phyloP scores from a whole-genome alignment of 2,888 invertebrate genomes.

The Mesorhabditis belari region DNA sequence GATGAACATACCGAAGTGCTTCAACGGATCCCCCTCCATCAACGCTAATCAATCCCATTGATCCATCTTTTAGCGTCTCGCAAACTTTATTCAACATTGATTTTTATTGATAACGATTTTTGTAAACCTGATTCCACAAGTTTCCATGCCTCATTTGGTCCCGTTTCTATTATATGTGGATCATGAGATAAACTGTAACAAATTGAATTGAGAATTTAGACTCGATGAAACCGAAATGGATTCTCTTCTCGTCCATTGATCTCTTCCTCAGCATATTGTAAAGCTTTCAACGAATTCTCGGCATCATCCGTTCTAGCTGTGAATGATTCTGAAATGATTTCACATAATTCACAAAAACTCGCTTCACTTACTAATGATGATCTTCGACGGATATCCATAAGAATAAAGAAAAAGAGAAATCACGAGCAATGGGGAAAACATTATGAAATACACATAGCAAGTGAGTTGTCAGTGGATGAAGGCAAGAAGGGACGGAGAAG shows the following conservation, averaged over 20 bases:
- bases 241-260: slow-evolving; percentile 29
- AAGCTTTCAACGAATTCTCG: slow-evolving; percentile 16
- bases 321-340: slow-evolving; percentile 40
- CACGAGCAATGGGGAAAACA: not conserved
- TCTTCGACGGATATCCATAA: slow-evolving; percentile 29
- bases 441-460: too few species aligned
- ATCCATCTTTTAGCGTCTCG: slow-evolving; percentile 46
- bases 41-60: slow-evolving; percentile 47
- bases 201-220: not conserved
- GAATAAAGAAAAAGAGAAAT: not conserved
- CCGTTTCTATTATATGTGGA: slow-evolving; percentile 24
- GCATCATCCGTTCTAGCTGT: slow-evolving; percentile 36
- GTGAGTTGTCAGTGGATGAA: too few species aligned
- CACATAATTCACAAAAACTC: not conserved
- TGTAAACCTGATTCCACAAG: slow-evolving; percentile 22
- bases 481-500: not conserved
- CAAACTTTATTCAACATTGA: slow-evolving; percentile 37
- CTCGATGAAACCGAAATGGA: slow-evolving; percentile 24
- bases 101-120: not conserved
- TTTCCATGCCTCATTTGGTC: slow-evolving; percentile 28
- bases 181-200: slow-evolving; percentile 29
- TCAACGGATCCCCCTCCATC: slow-evolving; percentile 31
- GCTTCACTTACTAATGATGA: slow-evolving; percentile 38
- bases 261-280: slow-evolving; percentile 29
- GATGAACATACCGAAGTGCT: slow-evolving; percentile 15